Base-by-base conservation (phyloP, 1,140 invertebrate genomes). In the Whitmania pigra region DNA sequence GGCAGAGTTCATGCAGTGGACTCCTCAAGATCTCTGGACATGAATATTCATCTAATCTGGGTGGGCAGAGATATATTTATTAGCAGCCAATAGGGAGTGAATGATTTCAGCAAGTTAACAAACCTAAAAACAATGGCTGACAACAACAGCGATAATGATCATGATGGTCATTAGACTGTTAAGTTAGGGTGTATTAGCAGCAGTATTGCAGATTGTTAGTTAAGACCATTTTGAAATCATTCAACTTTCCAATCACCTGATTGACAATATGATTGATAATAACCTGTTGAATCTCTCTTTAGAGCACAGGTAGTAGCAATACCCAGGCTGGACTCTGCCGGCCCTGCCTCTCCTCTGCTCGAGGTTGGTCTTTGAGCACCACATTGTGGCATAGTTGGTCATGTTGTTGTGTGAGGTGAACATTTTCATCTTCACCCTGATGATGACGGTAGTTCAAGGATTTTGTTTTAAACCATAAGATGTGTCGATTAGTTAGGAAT, bases 1-100 rank as follows among this genome's bases (percentile, higher is more conserved):
- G 75, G 0, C 82, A 80, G 27, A 84, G 71, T 79, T 97, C 93
- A 78, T 97, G 93, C 5, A 97, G 83, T 0, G 94, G 94, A 3
- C 93, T 96, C 69, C 94, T 85, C 82, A 96, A 94, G 86, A 97
- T 97, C 84, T 97, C 94, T 0, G 93, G 92, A 0, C 91, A 94
- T 78, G 92, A 88, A 77, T 94, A 90, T 76, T 95, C 90, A 15
- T 96, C 93, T 67, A 96, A 83, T 71, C 86, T 88, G n/a, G n/a
- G 0, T 87, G 83, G 77, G 84, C 82, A 0, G 74, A 77, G 67
- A n/a, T 11, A 36, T 25, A 7, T 36, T 29, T 17, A 63, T 20
- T n/a, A 69, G 66, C 53, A 9, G 43, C 20, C n/a, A 75, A 55
- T 49, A 9, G 18, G n/a, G 17, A 53, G 20, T 4, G 22, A 17